Conservation (phyloP, 2,113 vertebrate species). For the Semnornis frantzii region DNA sequence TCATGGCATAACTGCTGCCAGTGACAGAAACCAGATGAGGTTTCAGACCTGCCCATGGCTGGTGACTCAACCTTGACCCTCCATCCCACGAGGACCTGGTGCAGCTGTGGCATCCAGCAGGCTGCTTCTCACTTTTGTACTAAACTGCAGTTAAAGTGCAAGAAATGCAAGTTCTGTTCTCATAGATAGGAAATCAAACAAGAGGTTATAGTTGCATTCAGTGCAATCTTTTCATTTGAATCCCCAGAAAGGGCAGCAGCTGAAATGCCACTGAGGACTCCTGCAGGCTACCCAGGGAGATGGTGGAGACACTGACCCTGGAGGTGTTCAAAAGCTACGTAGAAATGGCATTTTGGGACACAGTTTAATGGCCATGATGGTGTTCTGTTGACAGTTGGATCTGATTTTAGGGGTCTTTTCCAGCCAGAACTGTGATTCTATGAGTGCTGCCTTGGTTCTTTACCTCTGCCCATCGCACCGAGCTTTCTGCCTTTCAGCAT, state of each 20-base stretch:
- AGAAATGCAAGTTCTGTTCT: not conserved
- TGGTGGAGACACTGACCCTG: too few species aligned
- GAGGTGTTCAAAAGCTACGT: too few species aligned
- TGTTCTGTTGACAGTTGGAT: too few species aligned
- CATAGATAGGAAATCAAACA: not conserved
- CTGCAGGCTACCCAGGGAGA: not conserved
- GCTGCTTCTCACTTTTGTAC: not conserved
- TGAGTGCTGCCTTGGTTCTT: too few species aligned
- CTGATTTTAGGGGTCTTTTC: too few species aligned
- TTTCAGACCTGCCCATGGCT: not conserved
- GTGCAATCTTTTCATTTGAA: not conserved
- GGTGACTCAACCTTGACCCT: not conserved
- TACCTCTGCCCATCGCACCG: too few species aligned
- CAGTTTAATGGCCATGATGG: too few species aligned
- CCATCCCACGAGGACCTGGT: not conserved
- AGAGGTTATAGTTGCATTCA: not conserved
- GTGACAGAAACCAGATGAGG: not conserved
- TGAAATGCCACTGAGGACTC: accelerated
- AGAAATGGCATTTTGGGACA: too few species aligned
- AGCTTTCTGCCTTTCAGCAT: too few species aligned
- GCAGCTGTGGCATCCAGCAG: not conserved
- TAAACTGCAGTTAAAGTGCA: not conserved
- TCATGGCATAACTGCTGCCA: not conserved
- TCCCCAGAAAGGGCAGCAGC: not conserved
- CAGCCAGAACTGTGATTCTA: too few species aligned